A percentile compares a stretch with the other conserved stretches of the same genome.
phyloP scores from a whole-genome alignment of 2,113 vertebrate species.

The Chaetorhynchus papuensis region DNA sequence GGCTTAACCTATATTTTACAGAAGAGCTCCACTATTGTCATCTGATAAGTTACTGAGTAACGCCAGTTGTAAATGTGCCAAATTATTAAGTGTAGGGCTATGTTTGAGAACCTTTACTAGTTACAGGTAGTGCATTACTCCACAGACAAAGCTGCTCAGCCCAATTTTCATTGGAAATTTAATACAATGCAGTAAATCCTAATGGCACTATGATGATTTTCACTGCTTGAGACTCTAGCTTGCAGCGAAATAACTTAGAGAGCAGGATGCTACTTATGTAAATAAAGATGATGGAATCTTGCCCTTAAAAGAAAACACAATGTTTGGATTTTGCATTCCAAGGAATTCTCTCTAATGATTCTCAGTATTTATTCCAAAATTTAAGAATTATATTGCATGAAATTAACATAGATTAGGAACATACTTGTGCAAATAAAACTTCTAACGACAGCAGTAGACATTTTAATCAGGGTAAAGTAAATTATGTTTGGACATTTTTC shows the following conservation, averaged over 20 bases:
- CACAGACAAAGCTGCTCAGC: conserved; percentile 9
- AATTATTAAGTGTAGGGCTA: conserved; percentile 37
- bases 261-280: conserved; percentile 19
- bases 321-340: conserved; percentile 57
- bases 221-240: conserved; percentile 3
- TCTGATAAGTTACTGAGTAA: conserved; percentile 57
- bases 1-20: conserved; percentile 68
- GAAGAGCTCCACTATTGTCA: conserved; percentile 58
- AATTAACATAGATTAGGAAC: conserved; percentile 61
- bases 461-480: conserved; percentile 48
- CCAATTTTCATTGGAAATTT: conserved; percentile 3
- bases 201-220: background rate
- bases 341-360: conserved; percentile 41
- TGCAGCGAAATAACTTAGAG: background rate
- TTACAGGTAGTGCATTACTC: background rate
- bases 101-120: conserved; percentile 35
- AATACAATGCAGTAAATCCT: background rate
- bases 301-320: background rate
- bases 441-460: conserved; percentile 19
- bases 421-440: conserved; percentile 56
- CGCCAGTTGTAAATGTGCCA: conserved; percentile 47
- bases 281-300: conserved; percentile 42
- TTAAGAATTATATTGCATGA: conserved; percentile 65
- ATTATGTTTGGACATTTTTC: conserved; percentile 13
- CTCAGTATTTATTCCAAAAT: conserved; percentile 55